A percentile compares a stretch with the other conserved stretches of the same genome.
Evolutionary conservation across 2,888 invertebrate genomes (phyloP).

Genomic region (Coenonympha arcania): DNA sequence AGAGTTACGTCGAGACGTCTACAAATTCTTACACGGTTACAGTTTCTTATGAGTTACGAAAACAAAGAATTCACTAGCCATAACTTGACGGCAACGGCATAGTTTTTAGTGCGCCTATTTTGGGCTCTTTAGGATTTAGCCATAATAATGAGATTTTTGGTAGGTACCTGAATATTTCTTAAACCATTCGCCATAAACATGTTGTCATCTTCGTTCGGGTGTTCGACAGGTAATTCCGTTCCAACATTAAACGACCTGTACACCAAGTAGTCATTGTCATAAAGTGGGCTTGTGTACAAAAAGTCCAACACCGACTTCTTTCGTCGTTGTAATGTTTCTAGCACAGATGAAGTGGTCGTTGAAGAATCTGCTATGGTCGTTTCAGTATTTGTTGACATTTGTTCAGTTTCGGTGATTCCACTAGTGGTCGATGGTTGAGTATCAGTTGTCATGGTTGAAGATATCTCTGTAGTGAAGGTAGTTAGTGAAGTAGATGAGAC

Average conservation of each 20-base stretch:
- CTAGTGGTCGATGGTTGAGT: conserved; percentile 15
- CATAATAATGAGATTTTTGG: neutral
- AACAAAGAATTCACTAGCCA: too few relatives aligned
- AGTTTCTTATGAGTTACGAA: too few relatives aligned
- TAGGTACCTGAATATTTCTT: conserved; percentile 52
- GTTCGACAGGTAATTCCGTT: conserved; percentile 36
- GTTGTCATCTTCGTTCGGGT: conserved; percentile 40
- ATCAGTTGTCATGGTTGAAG: conserved; percentile 9
- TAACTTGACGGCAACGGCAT: too few relatives aligned
- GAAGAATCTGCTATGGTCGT: conserved; percentile 18
- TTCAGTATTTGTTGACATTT: conserved; percentile 22
- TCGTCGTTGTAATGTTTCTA: conserved; percentile 54
- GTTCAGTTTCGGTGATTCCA: conserved; percentile 18
- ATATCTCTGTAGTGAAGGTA: conserved; percentile 1
- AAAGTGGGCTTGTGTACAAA: conserved; percentile 57
- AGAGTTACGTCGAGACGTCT: neutral
- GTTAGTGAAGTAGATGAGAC: conserved; percentile 2
- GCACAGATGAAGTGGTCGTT: conserved; percentile 32
- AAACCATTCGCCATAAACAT: conserved; percentile 64
- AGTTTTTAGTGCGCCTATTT: too few relatives aligned
- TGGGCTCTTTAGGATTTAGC: too few relatives aligned
- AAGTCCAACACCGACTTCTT: conserved; percentile 65
- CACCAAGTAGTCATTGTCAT: conserved; percentile 52
- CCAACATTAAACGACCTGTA: conserved; percentile 58
- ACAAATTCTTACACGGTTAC: too few relatives aligned